phyloP scores from a whole-genome alignment of 2,888 invertebrate genomes.

The Ennomos quercinarius region DNA sequence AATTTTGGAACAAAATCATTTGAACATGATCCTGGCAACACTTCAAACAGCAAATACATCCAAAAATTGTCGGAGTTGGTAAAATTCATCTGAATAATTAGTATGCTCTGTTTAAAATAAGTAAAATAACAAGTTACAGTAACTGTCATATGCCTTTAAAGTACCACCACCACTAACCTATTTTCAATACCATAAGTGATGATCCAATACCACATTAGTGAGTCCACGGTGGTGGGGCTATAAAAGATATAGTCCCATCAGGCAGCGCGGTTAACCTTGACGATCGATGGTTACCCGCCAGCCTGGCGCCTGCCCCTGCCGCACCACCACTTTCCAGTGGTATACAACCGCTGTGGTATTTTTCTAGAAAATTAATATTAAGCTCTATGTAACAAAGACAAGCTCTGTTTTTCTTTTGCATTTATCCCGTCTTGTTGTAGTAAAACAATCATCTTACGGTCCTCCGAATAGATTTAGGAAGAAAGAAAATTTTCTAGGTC shows the following conservation, averaged over 20 bases:
- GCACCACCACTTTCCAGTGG: constrained; percentile 67
- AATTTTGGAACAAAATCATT: constrained; percentile 29
- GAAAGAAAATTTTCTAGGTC: no score
- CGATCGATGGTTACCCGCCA: constrained; percentile 75
- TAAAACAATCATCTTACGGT: no score
- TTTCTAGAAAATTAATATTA: constrained; percentile 10
- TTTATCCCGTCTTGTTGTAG: no score
- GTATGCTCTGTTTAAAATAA: background rate
- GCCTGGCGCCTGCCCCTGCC: constrained; percentile 57
- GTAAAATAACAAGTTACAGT: no score
- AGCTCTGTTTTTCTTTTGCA: no score
- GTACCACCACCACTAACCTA: background rate
- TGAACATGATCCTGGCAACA: constrained; percentile 33
- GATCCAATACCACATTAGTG: constrained; percentile 12
- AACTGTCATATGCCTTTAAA: no score
- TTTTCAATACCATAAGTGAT: constrained; percentile 5
- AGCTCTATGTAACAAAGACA: no score
- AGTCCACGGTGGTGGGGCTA: constrained; percentile 30
- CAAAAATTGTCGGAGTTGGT: constrained; percentile 17
- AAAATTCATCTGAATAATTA: constrained; percentile 18
- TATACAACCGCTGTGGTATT: constrained; percentile 40
- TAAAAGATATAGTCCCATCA: constrained; percentile 49
- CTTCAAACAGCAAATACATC: constrained; percentile 32
- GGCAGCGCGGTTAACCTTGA: constrained; percentile 73
- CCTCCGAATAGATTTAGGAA: no score